Base-by-base conservation (phyloP, 2,888 invertebrate species). In the Diaperis boleti region DNA sequence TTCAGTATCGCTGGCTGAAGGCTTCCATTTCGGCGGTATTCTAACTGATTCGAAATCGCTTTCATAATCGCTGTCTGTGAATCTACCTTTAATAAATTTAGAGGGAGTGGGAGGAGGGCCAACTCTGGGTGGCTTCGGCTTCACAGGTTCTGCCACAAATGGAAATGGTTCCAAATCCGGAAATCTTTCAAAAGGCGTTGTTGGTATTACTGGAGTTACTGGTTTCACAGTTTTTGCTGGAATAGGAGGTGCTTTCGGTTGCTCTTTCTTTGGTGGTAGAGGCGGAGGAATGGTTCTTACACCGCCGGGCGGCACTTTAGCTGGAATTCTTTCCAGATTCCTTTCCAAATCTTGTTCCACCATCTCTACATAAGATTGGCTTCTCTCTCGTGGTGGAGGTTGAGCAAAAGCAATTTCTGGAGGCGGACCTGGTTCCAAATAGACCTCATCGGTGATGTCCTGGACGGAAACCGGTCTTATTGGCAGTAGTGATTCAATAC, bases 21-120 rank as follows among this genome's bases (percentile, higher is more conserved):
- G 87, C 66, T 86, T 85, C 86, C 87, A 88, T 72, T 87, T 88
- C 0, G 82, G 76, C 2, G 76, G 78, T 50, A 82, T 81, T 69
- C 73, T 76, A 1, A 76, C 67, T 8, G 82, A 78, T 69, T 87
- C 87, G 62, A 86, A 81, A 77, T 90, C 89, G 61, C 88, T 89
- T 76, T 89, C 89, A 70, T 89, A 89, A 70, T 89, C 89, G 66
- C 88, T 89, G 71, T 88, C 89, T 22, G 83, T 82, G 67, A 86
- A 83, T 66, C 82, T 84, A 6, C 84, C 84, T 72, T 85, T 86
- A 1, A 84, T 77, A 68, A 88, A 84, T 69, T 86, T 88, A 0
- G 83, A 82, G 0, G 88, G 88, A 15, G 85, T 82, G 0, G 87
- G 84, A 1, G 86, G 85, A 15, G 86, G 84, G 3, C 86, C 84